Evolutionary conservation across 2,888 invertebrate species (phyloP).

Genomic region (Cephus rjabovi): DNA sequence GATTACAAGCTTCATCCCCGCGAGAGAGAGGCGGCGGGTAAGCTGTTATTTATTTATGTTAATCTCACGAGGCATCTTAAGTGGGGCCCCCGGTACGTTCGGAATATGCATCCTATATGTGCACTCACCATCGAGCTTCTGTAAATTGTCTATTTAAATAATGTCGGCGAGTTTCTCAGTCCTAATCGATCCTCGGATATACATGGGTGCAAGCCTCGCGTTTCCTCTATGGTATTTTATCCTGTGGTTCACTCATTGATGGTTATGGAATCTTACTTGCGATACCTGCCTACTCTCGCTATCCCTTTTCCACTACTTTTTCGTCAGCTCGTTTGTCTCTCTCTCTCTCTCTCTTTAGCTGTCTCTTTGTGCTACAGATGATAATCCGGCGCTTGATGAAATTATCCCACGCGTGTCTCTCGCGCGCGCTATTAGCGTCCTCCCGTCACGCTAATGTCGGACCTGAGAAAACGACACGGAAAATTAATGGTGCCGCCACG

Average conservation of each 20-base stretch:
- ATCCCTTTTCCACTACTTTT: background rate
- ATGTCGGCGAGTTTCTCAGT: slow-evolving; percentile 23
- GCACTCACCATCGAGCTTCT: slow-evolving; percentile 22
- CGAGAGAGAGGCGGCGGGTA: slow-evolving; percentile 26
- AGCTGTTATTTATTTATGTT: slow-evolving; percentile 49
- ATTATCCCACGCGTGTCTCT: background rate
- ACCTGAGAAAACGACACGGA: slow-evolving; percentile 19
- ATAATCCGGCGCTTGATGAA: background rate
- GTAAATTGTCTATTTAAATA: slow-evolving; percentile 49
- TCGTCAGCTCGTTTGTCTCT: too few relatives aligned
- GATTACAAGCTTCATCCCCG: slow-evolving; percentile 38
- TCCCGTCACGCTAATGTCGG: background rate
- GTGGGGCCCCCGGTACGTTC: slow-evolving; percentile 21
- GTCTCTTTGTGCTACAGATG: background rate
- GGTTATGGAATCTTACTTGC: background rate
- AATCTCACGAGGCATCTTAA: slow-evolving; percentile 44
- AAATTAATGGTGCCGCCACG: slow-evolving; percentile 42
- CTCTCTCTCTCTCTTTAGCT: background rate
- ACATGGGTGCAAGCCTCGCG: background rate
- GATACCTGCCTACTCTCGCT: background rate
- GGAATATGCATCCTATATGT: slow-evolving; percentile 24
- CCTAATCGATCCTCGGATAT: background rate
- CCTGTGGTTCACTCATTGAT: background rate
- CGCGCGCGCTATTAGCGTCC: background rate
- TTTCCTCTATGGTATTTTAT: background rate